These are phyloP conservation scores for Caenorhabditis elegans DNA, from an alignment of 1,140 invertebrate genomes.

Conservation along the genomic window WBcel235 BX284604.4:7785501-7786000, in stretches of 20 bases:
- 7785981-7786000: no score
- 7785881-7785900: no score
- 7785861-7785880: neutral
- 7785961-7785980: no score
- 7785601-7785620: neutral
- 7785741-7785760: no score
- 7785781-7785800: neutral
- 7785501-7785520: neutral
- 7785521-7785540: neutral
- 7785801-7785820: neutral
- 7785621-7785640: neutral
- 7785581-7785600: neutral
- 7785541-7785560: neutral
- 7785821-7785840: neutral
- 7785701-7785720: neutral
- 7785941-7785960: neutral
- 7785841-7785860: neutral
- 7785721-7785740: no score
- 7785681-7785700: neutral
- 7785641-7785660: neutral
- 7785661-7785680: neutral
- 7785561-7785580: neutral
- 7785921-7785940: no score
- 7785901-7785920: no score
- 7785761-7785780: no score